phyloP scores from a whole-genome alignment of 2,797 vertebrate genomes.

The Psittacula echo region DNA sequence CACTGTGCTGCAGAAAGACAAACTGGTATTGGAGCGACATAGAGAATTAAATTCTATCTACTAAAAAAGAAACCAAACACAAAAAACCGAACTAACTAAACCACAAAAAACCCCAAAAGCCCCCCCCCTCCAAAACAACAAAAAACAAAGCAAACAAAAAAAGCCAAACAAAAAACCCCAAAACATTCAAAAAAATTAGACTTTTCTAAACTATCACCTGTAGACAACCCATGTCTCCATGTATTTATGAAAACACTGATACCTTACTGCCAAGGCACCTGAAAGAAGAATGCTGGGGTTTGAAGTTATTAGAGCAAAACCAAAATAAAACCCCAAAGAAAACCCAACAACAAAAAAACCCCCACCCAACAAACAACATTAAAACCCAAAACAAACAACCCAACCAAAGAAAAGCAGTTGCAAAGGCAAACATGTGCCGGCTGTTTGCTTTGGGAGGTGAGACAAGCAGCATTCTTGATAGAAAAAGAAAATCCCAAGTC shows the following conservation, averaged over 20 bases:
- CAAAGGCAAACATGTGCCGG: neutral
- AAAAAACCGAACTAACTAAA: neutral
- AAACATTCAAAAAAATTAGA: neutral
- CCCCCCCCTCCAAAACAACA: too few species aligned
- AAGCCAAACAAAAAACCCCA: too few species aligned
- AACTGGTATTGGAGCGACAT: neutral
- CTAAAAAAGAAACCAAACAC: neutral
- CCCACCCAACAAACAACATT: neutral
- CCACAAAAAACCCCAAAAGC: neutral
- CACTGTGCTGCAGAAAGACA: neutral
- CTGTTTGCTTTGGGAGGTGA: neutral
- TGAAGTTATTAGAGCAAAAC: neutral
- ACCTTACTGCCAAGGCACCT: neutral
- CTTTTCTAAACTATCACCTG: neutral
- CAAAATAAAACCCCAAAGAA: neutral
- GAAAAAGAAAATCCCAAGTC: neutral
- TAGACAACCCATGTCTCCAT: rapidly evolving
- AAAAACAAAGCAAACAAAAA: too few species aligned
- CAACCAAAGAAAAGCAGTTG: neutral
- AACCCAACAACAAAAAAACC: neutral
- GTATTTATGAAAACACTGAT: neutral
- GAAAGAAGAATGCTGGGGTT: neutral
- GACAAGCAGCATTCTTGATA: neutral
- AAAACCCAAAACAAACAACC: neutral
- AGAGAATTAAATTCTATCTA: neutral